A percentile compares a stretch with the other conserved stretches of the same genome.
Evolutionary conservation across 2,113 vertebrate genomes (phyloP).

Genomic region (Syngnathoides biaculeatus): DNA sequence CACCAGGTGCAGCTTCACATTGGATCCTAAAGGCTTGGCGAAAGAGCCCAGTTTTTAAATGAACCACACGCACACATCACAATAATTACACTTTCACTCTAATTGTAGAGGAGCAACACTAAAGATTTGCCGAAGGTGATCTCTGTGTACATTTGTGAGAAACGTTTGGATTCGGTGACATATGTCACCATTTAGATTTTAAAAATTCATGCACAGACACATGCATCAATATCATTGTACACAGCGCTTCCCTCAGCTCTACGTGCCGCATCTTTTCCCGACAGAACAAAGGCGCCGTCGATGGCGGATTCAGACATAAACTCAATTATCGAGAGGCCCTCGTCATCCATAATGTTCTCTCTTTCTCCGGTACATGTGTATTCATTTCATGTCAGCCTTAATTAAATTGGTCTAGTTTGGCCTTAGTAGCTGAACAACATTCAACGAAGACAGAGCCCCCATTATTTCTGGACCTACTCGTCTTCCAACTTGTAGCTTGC

Average conservation of each 20-base stretch:
- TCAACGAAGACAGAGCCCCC: slow-evolving; percentile 52
- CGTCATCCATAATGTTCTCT: slow-evolving; percentile 53
- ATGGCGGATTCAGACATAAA: slow-evolving; percentile 63
- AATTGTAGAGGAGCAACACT: neutral
- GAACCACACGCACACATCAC: neutral
- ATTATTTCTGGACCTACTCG: slow-evolving; percentile 52
- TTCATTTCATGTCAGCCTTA: slow-evolving; percentile 76
- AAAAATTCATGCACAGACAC: slow-evolving; percentile 13
- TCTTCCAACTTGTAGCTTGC: slow-evolving; percentile 22
- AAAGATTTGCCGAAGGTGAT: slow-evolving; percentile 15
- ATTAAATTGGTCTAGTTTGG: slow-evolving; percentile 70
- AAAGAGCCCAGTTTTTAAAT: neutral
- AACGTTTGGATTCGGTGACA: slow-evolving; percentile 15
- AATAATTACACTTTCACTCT: neutral
- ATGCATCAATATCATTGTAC: slow-evolving; percentile 27
- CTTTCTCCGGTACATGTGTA: slow-evolving; percentile 59
- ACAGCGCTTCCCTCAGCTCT: slow-evolving; percentile 49
- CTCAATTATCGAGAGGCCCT: slow-evolving; percentile 69
- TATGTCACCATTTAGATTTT: slow-evolving; percentile 19
- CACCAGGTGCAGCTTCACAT: neutral
- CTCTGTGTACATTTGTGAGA: neutral
- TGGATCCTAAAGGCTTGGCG: neutral
- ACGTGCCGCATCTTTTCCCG: slow-evolving; percentile 45
- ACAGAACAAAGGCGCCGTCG: slow-evolving; percentile 47
- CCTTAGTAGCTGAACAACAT: slow-evolving; percentile 63